A percentile compares a stretch with the other conserved stretches of the same genome.
Conservation (phyloP, 1,140 invertebrate genomes). For the Fopius arisanus region DNA sequence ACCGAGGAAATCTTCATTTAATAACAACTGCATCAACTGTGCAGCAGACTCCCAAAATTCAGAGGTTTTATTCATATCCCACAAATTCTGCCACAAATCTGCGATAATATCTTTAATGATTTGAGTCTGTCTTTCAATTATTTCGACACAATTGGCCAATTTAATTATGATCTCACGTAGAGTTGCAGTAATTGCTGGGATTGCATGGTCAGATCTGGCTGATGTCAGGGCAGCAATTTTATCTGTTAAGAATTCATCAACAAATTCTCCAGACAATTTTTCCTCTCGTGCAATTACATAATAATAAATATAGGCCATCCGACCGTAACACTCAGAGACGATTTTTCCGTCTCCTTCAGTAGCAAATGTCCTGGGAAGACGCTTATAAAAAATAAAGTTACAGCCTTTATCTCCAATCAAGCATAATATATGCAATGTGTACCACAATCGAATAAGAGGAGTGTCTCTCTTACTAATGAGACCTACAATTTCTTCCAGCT, state of each 20-base stretch:
- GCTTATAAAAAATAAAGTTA: neutral
- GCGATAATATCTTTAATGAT: slow-evolving; percentile 38
- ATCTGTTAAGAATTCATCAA: neutral
- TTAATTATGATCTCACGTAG: neutral
- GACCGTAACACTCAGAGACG: slow-evolving; percentile 13
- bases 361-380: neutral
- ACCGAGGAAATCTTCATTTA: slow-evolving; percentile 37
- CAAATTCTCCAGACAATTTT: neutral
- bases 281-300: neutral
- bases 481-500: no score
- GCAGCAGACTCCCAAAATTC: slow-evolving; percentile 44
- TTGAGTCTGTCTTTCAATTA: neutral
- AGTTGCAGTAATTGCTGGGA: neutral
- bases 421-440: no score
- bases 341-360: neutral
- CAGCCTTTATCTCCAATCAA: neutral
- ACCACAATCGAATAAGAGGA: no score
- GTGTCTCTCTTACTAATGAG: no score
- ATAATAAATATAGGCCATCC: neutral
- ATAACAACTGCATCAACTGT: slow-evolving; percentile 38
- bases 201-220: slow-evolving; percentile 28
- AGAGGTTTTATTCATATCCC: slow-evolving; percentile 45
- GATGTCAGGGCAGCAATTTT: slow-evolving; percentile 21
- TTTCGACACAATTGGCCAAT: neutral
- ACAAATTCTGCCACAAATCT: slow-evolving; percentile 45